Evolutionary conservation across 1,140 invertebrate species (phyloP).

Genomic region (Drosophila yakuba): DNA sequence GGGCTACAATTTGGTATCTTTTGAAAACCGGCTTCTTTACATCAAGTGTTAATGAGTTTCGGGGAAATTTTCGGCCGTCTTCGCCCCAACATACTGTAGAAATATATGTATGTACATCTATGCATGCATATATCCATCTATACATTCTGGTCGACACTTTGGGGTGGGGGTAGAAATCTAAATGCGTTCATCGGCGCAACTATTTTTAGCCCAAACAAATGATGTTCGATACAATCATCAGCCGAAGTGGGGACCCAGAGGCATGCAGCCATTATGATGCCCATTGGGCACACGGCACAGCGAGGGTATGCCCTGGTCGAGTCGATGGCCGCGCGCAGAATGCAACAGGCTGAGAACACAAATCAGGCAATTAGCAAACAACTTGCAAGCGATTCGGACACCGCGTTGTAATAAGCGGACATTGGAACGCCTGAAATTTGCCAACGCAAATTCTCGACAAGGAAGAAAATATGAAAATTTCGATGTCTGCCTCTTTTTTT

Average conservation of each 20-base stretch:
- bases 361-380: conserved; percentile 79
- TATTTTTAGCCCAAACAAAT: conserved; percentile 81
- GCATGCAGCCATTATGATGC: conserved; percentile 60
- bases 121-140: conserved; percentile 40
- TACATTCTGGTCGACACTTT: conserved; percentile 23
- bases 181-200: conserved; percentile 74
- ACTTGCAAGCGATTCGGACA: conserved; percentile 69
- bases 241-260: conserved; percentile 19
- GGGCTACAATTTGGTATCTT: background rate
- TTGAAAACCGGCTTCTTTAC: conserved; percentile 56
- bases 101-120: conserved; percentile 12
- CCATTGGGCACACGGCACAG: conserved; percentile 44
- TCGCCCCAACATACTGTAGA: conserved; percentile 16
- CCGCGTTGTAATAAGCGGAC: conserved; percentile 75
- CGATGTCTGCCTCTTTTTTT: conserved; percentile 47
- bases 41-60: conserved; percentile 67
- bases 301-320: background rate
- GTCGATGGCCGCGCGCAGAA: background rate
- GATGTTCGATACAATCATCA: conserved; percentile 71
- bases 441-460: conserved; percentile 52
- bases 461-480: conserved; percentile 36
- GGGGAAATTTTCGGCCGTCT: conserved; percentile 29
- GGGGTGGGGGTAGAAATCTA: conserved; percentile 58
- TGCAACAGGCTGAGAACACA: conserved; percentile 34
- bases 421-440: conserved; percentile 71